These are phyloP conservation scores for Anoura caudifer DNA, from an alignment of 2,113 vertebrate species.

Conservation along the genomic window DNA sequence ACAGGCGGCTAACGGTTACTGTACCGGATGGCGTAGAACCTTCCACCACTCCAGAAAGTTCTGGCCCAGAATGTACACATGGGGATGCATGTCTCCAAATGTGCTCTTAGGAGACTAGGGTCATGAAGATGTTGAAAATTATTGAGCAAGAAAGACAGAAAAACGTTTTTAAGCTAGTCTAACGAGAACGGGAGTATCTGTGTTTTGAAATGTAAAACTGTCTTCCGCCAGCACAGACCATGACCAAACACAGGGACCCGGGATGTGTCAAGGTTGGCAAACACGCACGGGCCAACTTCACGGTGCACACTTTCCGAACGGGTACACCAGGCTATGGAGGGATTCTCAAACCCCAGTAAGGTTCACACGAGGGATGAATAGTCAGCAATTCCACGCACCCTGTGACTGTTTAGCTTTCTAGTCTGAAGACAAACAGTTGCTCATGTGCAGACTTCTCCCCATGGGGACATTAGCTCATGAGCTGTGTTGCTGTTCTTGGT, in stretches of 20 bases:
- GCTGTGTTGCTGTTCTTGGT: neutral
- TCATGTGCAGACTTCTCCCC: neutral
- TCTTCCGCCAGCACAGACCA: neutral
- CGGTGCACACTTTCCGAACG: neutral
- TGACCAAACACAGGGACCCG: neutral
- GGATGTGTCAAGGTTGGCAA: neutral
- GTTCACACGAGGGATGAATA: neutral
- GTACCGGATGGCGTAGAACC: neutral
- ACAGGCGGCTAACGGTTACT: neutral
- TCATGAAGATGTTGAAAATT: neutral
- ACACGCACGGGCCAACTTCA: neutral
- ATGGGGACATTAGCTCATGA: neutral
- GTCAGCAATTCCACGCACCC: neutral
- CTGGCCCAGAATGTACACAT: neutral
- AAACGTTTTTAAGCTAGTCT: neutral
- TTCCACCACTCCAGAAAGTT: neutral
- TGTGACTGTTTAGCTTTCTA: neutral
- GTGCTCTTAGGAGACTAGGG: neutral
- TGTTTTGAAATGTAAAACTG: neutral
- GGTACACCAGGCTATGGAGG: neutral
- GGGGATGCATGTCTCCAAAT: neutral
- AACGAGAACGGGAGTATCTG: neutral
- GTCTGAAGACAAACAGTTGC: neutral
- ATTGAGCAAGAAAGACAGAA: conserved; percentile 3
- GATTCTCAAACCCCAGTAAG: neutral